phyloP scores from a whole-genome alignment of 2,888 invertebrate genomes.

The Ctenicera cuprea region DNA sequence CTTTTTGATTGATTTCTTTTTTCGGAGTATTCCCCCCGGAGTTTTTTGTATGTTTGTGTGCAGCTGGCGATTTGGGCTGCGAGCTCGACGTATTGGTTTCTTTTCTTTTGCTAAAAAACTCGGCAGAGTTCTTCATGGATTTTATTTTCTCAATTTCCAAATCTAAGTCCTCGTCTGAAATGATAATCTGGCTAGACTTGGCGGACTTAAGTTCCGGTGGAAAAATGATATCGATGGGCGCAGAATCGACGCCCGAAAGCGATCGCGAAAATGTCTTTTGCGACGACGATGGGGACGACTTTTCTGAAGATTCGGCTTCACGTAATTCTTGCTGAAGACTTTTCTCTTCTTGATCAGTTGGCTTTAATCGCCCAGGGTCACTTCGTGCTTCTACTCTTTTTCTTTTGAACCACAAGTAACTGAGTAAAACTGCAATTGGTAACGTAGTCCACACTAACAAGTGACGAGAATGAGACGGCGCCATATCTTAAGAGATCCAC shows the following conservation, averaged over 20 bases:
- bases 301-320: constrained; percentile 61
- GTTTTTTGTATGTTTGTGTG: not conserved
- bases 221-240: constrained; percentile 80
- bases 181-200: constrained; percentile 75
- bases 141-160: constrained; percentile 80
- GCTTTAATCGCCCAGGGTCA: constrained; percentile 78
- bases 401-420: constrained; percentile 89
- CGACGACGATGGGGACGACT: constrained; percentile 65
- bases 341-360: constrained; percentile 57
- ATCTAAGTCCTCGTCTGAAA: constrained; percentile 82
- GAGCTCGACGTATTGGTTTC: not conserved
- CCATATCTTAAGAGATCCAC: constrained; percentile 84
- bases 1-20: constrained; percentile 3
- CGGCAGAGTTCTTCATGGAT: constrained; percentile 71
- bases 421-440: constrained; percentile 85
- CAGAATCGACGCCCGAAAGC: constrained; percentile 77
- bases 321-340: constrained; percentile 73
- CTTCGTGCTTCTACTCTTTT: constrained; percentile 83
- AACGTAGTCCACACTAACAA: constrained; percentile 87
- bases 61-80: not conserved
- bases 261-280: constrained; percentile 71
- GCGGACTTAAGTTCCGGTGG: constrained; percentile 67
- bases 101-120: constrained; percentile 33
- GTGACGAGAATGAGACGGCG: constrained; percentile 81
- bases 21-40: not conserved